phyloP scores from a whole-genome alignment of 2,888 invertebrate species.

The Chromoteleia sp. region DNA sequence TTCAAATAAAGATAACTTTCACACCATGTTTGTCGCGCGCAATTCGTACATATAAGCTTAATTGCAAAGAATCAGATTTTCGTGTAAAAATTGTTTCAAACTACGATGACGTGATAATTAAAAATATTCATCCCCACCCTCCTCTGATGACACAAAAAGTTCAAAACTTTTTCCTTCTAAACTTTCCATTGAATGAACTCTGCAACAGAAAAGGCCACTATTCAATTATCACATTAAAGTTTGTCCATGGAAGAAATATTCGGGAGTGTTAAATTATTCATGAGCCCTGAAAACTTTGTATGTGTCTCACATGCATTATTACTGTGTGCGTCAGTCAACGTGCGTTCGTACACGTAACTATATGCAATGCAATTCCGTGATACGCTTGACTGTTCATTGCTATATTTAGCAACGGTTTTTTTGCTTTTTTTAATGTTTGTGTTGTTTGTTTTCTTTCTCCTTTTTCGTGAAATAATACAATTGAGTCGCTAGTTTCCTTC shows the following conservation, averaged over 20 bases:
- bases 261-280: conserved; percentile 69
- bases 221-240: conserved; percentile 11
- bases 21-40: conserved; percentile 78
- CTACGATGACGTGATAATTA: not conserved
- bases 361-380: conserved; percentile 66
- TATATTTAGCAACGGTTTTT: conserved; percentile 79
- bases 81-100: conserved; percentile 8
- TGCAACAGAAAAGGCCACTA: not conserved
- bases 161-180: not conserved
- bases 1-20: conserved; percentile 79
- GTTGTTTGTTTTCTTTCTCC: conserved; percentile 74
- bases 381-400: conserved; percentile 77
- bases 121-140: no score
- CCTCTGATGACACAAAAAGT: not conserved
- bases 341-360: conserved; percentile 57
- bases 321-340: conserved; percentile 48
- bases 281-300: conserved; percentile 67
- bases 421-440: conserved; percentile 64
- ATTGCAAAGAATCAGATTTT: conserved; percentile 47
- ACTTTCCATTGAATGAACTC: not conserved
- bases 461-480: conserved; percentile 55
- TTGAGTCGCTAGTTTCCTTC: conserved; percentile 35
- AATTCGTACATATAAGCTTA: conserved; percentile 51
- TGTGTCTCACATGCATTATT: conserved; percentile 19
- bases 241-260: conserved; percentile 29